phyloP scores from a whole-genome alignment of 23 tunicate genomes.

The Trididemnum clinides region DNA sequence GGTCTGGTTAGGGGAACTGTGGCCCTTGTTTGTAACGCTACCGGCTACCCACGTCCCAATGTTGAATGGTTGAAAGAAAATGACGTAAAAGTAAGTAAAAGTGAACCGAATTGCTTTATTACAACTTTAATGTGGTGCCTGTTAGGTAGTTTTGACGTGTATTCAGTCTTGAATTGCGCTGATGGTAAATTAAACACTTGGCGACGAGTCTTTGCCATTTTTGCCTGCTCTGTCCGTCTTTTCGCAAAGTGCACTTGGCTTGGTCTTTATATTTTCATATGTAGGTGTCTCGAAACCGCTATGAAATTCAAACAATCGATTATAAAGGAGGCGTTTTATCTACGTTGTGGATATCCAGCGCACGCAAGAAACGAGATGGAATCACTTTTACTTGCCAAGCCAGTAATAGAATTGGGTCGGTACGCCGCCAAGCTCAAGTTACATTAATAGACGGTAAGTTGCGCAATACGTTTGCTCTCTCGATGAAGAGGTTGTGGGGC shows the following conservation, averaged over 20 bases:
- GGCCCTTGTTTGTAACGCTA: constrained; percentile 66
- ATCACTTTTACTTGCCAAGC: constrained; percentile 46
- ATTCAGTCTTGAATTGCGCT: too few species aligned
- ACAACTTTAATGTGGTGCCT: too few species aligned
- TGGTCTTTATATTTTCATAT: too few species aligned
- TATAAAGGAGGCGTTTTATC: constrained; percentile 35
- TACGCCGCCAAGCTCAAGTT: constrained; percentile 25
- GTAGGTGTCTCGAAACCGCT: constrained; percentile 43
- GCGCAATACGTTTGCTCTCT: too few species aligned
- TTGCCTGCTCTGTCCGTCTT: too few species aligned
- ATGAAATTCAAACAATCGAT: constrained; percentile 10
- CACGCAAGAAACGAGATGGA: constrained; percentile 26
- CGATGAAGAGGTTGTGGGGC: too few species aligned
- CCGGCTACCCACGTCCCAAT: constrained; percentile 67
- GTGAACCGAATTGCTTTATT: too few species aligned
- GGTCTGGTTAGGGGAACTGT: constrained; percentile 25
- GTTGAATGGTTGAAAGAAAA: constrained; percentile 45
- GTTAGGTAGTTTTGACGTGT: too few species aligned
- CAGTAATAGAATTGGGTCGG: constrained; percentile 32
- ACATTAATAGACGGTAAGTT: constrained; percentile 51
- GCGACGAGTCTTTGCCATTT: too few species aligned
- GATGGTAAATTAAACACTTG: too few species aligned
- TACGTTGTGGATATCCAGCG: constrained; percentile 55
- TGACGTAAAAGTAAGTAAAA: background rate
- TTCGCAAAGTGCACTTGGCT: too few species aligned